phyloP scores from a whole-genome alignment of 2,797 vertebrate genomes.

The Ataeniobius toweri region DNA sequence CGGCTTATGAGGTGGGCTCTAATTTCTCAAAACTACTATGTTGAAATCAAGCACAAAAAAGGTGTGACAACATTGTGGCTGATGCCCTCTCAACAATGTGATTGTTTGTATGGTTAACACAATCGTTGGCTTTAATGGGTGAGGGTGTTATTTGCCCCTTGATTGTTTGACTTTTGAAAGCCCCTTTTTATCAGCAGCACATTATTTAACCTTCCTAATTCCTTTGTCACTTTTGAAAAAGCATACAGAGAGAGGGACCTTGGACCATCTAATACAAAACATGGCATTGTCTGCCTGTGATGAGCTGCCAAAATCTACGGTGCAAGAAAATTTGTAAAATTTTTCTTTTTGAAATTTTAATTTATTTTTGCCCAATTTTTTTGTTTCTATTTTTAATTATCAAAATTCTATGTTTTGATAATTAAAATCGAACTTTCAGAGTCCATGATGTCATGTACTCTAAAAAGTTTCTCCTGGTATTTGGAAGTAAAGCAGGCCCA shows the following conservation, averaged over 20 bases:
- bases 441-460: neutral
- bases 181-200: too few species aligned
- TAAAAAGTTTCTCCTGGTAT: neutral
- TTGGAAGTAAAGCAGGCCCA: neutral
- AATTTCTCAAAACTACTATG: too few species aligned
- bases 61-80: too few species aligned
- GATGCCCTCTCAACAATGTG: too few species aligned
- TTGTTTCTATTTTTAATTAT: neutral
- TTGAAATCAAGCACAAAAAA: too few species aligned
- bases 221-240: neutral
- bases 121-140: too few species aligned
- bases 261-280: too few species aligned
- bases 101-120: too few species aligned
- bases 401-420: neutral
- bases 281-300: too few species aligned
- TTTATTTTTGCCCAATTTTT: neutral
- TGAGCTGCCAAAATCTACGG: neutral
- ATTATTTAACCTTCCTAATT: neutral
- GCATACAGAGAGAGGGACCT: neutral
- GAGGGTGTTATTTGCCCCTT: neutral
- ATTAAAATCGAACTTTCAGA: neutral
- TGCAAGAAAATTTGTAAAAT: neutral
- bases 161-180: neutral
- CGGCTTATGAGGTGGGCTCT: too few species aligned
- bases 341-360: neutral